Conservation (phyloP, 1,140 invertebrate genomes). For the Drosophila neocordata region DNA sequence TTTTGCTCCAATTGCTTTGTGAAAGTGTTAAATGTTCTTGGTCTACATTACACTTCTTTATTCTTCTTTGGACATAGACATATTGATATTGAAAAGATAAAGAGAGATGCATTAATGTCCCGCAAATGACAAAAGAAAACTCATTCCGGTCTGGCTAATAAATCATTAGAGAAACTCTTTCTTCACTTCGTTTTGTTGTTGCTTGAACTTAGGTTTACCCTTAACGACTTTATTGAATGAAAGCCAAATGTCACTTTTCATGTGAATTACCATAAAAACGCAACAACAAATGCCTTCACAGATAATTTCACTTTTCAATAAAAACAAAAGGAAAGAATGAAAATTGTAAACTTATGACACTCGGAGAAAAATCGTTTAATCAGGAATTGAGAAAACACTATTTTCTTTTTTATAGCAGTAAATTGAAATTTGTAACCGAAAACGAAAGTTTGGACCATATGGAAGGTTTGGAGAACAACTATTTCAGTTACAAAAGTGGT, state of each 20-base stretch:
- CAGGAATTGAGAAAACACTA: background rate
- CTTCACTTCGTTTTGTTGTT: background rate
- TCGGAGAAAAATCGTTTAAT: background rate
- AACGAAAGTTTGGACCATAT: too few species aligned
- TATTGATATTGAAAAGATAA: slow-evolving; percentile 23
- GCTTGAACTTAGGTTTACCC: slow-evolving; percentile 9
- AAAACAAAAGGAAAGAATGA: slow-evolving; percentile 66
- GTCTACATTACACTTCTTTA: slow-evolving; percentile 40
- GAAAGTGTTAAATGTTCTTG: slow-evolving; percentile 76
- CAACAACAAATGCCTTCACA: background rate
- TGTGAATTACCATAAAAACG: slow-evolving; percentile 47
- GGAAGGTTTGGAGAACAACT: too few species aligned
- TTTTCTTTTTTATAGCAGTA: background rate
- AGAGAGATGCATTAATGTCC: background rate
- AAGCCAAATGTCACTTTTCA: slow-evolving; percentile 58
- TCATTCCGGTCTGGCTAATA: background rate
- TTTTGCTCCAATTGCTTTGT: slow-evolving; percentile 70
- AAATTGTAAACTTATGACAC: slow-evolving; percentile 58
- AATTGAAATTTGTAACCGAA: background rate
- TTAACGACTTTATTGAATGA: slow-evolving; percentile 37
- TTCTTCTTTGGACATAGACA: background rate
- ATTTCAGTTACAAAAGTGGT: too few species aligned
- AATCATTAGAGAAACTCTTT: slow-evolving; percentile 52
- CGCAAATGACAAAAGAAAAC: slow-evolving; percentile 32
- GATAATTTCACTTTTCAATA: slow-evolving; percentile 71